Percentiles rank a stretch among this genome's conserved stretches.
Conservation (phyloP, 2,888 invertebrate species). For the Heliconius aoede region DNA sequence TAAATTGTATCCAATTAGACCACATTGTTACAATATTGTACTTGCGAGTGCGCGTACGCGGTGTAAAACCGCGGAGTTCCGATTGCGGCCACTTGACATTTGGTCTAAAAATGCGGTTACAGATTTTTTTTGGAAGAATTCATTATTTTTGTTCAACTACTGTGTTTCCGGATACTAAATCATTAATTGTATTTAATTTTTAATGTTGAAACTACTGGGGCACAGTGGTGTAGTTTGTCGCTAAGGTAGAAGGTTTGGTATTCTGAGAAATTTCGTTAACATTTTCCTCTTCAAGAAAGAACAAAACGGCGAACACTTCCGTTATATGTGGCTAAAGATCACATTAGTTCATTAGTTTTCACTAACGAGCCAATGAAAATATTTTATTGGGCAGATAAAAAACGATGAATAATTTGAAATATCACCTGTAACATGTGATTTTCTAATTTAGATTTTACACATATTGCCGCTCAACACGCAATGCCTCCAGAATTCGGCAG, state of each 20-base stretch:
- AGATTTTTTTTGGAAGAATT: conserved; percentile 18
- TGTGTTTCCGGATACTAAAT: conserved; percentile 6
- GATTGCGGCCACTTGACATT: conserved; percentile 52
- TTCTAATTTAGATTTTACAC: too few relatives aligned
- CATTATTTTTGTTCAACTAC: conserved; percentile 19
- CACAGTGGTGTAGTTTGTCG: not conserved
- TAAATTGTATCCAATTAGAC: conserved; percentile 55
- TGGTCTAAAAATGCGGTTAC: conserved; percentile 47
- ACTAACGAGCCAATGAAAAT: too few relatives aligned
- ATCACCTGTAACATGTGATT: too few relatives aligned
- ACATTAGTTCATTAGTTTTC: too few relatives aligned
- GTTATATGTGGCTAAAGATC: too few relatives aligned
- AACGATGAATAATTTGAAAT: too few relatives aligned
- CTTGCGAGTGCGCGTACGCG: not conserved
- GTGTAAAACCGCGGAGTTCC: conserved; percentile 54
- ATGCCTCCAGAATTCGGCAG: too few relatives aligned
- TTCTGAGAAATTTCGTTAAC: not conserved
- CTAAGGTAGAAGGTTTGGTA: not conserved
- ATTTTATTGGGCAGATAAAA: too few relatives aligned
- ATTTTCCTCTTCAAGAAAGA: not conserved
- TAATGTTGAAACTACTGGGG: not conserved
- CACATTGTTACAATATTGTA: conserved; percentile 64
- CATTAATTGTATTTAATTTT: not conserved
- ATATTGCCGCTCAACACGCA: too few relatives aligned
- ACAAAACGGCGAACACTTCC: not conserved